Evolutionary conservation across 2,113 vertebrate genomes (phyloP).

Genomic region (Elgaria multicarinata): DNA sequence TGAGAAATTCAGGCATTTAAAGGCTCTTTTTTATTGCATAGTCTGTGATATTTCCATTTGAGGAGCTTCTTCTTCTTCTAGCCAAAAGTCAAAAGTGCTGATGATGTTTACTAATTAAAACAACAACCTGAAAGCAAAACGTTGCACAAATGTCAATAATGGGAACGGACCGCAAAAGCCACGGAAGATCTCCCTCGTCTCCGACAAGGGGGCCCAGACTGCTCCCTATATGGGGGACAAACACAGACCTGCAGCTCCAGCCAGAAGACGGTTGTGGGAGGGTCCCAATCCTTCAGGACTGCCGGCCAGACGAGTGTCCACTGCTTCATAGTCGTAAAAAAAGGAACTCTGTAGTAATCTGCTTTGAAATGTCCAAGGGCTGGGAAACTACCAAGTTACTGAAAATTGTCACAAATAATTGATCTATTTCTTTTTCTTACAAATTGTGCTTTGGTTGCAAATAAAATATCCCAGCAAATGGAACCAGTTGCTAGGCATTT

Average conservation of each 20-base stretch:
- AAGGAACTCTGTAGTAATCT: slow-evolving; percentile 8
- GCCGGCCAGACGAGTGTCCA: background rate
- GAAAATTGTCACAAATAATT: slow-evolving; percentile 51
- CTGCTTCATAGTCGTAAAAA: slow-evolving; percentile 22
- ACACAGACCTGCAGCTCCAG: slow-evolving; percentile 2
- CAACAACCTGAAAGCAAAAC: slow-evolving; percentile 75
- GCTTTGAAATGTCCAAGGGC: slow-evolving; percentile 42
- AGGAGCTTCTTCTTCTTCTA: slow-evolving; percentile 14
- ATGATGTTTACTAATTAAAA: slow-evolving; percentile 77
- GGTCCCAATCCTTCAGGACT: background rate
- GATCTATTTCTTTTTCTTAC: background rate
- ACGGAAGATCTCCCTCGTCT: slow-evolving; percentile 73
- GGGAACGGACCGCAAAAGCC: slow-evolving; percentile 79
- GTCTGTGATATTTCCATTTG: slow-evolving; percentile 30
- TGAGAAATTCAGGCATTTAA: slow-evolving; percentile 39
- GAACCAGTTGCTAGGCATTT: slow-evolving; percentile 13
- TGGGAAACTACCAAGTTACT: slow-evolving; percentile 54
- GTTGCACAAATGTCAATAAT: slow-evolving; percentile 64
- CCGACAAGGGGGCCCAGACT: slow-evolving; percentile 71
- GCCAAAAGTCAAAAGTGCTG: slow-evolving; percentile 65
- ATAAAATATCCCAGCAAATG: slow-evolving; percentile 21
- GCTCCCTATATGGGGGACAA: slow-evolving; percentile 42
- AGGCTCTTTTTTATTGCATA: slow-evolving; percentile 28
- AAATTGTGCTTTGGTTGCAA: slow-evolving; percentile 16
- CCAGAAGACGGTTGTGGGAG: background rate